Evolutionary conservation across 2,113 vertebrate genomes (phyloP).

Genomic region (Ailuropoda melanoleuca): DNA sequence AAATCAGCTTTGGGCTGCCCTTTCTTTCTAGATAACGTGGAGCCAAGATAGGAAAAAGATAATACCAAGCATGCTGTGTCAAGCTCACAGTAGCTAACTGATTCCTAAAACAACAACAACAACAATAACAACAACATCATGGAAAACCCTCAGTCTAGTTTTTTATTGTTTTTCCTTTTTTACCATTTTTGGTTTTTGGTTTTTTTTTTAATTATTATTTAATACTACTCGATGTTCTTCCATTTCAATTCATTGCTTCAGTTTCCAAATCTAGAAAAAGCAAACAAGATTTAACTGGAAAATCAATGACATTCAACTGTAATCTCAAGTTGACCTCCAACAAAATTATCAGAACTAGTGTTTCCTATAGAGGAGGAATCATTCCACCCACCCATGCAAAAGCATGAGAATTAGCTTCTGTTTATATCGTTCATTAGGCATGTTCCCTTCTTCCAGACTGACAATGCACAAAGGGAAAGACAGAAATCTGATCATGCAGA

Average conservation of each 20-base stretch:
- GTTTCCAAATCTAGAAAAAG: neutral
- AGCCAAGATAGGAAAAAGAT: neutral
- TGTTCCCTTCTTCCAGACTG: neutral
- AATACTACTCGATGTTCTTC: neutral
- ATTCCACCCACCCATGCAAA: neutral
- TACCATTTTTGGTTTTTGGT: neutral
- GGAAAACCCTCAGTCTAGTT: neutral
- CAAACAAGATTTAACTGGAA: neutral
- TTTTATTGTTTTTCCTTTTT: neutral
- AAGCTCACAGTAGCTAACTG: neutral
- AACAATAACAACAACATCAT: neutral
- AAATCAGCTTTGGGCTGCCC: neutral
- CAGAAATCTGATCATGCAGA: neutral
- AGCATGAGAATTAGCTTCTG: neutral
- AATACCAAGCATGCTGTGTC: neutral
- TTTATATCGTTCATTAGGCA: neutral
- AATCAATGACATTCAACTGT: neutral
- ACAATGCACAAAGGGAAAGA: neutral
- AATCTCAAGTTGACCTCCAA: neutral
- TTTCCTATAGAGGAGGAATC: neutral
- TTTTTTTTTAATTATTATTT: neutral
- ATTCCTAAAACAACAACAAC: neutral
- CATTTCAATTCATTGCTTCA: neutral
- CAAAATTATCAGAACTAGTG: neutral
- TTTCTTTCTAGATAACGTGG: neutral